Base-by-base conservation (phyloP, 2,888 invertebrate genomes). In the Agriopis marginaria region DNA sequence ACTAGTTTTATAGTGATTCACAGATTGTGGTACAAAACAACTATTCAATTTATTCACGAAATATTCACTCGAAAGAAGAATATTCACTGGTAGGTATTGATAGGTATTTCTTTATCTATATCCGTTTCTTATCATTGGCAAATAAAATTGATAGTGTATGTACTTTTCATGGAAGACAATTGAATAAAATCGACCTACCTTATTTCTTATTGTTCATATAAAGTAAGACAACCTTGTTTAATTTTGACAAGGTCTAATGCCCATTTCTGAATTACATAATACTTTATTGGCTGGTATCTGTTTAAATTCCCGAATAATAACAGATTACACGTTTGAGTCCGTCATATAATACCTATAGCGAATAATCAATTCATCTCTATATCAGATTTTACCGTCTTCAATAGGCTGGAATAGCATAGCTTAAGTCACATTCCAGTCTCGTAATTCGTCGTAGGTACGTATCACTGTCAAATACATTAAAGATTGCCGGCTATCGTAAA, bases 51-150 rank as follows among this genome's bases (percentile, higher is more conserved):
- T 49, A 12, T 49, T 5, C 32, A 32, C 32, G 32, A 32, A 32
- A 32, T 4, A 32, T 32, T 5, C 32, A 32, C 32, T 5, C 49
- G 6, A 51, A 9, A 51, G 2, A 17, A 11, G 5, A 10, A 42
- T 32, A 14, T 10, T 39, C 3, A 55, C 9, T 3, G 32, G 12
- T 49, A 1, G 14, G 5, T 45, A 44, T 17, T 5, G 14, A 3
- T 44, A 45, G 17, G 39, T 39, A 17, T 56, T 44, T 10, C n/a
- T 62, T 51, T 49, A 65, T 62, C 61, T 68, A 58, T 51, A 63
- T 68, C 68, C 68, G 68, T 54, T 39, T 68, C 59, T 63, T 59
- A 63, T 68, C 68, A 49, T 44, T 47, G n/a, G 40, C 49, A 55
- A 49, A 50, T 64, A 40, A 63, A 55, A 63, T 55, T 63, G 47